Percentiles rank a stretch among this genome's conserved stretches.
Conservation (phyloP, 2,797 vertebrate genomes). For the Taenioides sp. region DNA sequence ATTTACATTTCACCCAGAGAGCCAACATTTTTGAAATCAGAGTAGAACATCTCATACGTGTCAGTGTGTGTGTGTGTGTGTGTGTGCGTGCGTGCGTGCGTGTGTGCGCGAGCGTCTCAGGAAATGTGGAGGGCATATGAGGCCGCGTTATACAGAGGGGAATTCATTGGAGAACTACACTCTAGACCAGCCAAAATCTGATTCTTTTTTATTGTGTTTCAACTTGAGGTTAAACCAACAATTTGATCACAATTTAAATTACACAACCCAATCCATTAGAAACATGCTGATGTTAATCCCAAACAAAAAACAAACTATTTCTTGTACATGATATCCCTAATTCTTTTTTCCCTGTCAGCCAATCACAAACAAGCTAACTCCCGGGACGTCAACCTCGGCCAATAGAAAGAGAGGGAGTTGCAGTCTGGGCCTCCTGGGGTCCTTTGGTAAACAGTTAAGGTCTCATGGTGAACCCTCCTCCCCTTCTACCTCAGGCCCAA, state of each 20-base stretch:
- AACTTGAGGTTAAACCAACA: not conserved
- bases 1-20: not conserved
- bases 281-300: slow-evolving; percentile 51
- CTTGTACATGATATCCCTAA: slow-evolving; percentile 40
- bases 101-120: slow-evolving; percentile 11
- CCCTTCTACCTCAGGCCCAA: slow-evolving; percentile 54
- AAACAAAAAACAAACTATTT: slow-evolving; percentile 17
- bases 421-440: slow-evolving; percentile 53
- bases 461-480: slow-evolving; percentile 56
- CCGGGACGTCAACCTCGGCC: slow-evolving; percentile 48
- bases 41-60: not conserved
- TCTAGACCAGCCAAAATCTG: slow-evolving; percentile 26
- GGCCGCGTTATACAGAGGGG: slow-evolving; percentile 53
- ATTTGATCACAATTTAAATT: slow-evolving; percentile 1
- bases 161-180: slow-evolving; percentile 49
- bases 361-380: slow-evolving; percentile 41
- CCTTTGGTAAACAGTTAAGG: slow-evolving; percentile 67
- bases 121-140: slow-evolving; percentile 33
- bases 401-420: slow-evolving; percentile 70
- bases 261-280: slow-evolving; percentile 13
- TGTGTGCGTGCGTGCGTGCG: not conserved
- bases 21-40: not conserved
- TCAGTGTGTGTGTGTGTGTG: not conserved
- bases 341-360: slow-evolving; percentile 38
- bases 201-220: slow-evolving; percentile 9